Conservation (phyloP, 2,797 vertebrate species). For the Argyrosomus regius region DNA sequence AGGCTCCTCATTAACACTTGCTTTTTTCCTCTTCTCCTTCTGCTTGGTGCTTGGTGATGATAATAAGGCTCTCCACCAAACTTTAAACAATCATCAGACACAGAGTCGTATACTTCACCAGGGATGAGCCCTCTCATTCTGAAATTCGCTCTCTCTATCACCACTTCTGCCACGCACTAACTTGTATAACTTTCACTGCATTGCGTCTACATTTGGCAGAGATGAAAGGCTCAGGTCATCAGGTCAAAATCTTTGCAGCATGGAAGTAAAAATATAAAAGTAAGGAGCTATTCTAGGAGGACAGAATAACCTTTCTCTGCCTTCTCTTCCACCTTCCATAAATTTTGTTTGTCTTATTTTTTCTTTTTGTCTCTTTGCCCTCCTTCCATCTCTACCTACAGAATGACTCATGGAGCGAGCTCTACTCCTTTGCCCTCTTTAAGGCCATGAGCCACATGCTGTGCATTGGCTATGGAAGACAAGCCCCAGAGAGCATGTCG, state of each 20-base stretch:
- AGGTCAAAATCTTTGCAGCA: conserved; percentile 19
- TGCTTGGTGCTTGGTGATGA: conserved; percentile 27
- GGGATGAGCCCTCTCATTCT: conserved; percentile 5
- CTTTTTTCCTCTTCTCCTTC: conserved; percentile 32
- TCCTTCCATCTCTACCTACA: conserved; percentile 64
- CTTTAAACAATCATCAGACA: conserved; percentile 37
- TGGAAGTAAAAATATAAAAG: conserved; percentile 20
- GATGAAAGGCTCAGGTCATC: conserved; percentile 15
- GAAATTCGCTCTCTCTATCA: conserved; percentile 2
- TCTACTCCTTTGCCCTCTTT: conserved; percentile 96
- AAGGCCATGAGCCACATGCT: conserved; percentile 99
- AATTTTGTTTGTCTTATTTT: background rate
- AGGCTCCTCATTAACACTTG: conserved; percentile 65
- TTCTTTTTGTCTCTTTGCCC: background rate
- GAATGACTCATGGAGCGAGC: conserved; percentile 97
- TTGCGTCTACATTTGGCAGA: conserved; percentile 10
- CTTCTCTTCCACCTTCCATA: background rate
- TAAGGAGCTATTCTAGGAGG: background rate
- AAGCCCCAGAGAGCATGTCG: conserved; percentile 96
- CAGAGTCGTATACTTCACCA: background rate
- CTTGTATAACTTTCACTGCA: background rate
- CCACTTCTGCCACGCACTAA: conserved; percentile 16
- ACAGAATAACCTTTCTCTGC: background rate
- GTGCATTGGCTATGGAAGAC: conserved; percentile 95
- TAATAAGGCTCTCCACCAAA: conserved; percentile 50